Conservation (phyloP, 2,888 invertebrate species). For the Quadriops clusia region DNA sequence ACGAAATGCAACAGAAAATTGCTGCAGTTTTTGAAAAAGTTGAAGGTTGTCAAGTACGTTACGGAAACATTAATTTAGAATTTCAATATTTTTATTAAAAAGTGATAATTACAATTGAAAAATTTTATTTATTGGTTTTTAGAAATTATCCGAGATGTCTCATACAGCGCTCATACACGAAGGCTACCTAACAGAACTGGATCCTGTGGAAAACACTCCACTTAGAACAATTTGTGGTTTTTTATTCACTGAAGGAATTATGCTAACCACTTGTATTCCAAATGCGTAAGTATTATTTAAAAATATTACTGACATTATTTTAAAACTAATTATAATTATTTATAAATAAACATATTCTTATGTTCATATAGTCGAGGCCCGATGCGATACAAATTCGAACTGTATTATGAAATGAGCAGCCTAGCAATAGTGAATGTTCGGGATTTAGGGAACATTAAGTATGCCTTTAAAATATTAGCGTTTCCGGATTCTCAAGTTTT, state of each 20-base stretch:
- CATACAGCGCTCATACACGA: constrained; percentile 75
- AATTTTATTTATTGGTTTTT: constrained; percentile 5
- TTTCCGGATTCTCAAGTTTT: constrained; percentile 89
- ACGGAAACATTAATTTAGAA: constrained; percentile 7
- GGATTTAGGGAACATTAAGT: constrained; percentile 78
- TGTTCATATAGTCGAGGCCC: constrained; percentile 23
- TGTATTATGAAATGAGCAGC: constrained; percentile 73
- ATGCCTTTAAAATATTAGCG: constrained; percentile 87
- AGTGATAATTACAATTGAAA: neutral
- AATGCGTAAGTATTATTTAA: constrained; percentile 41
- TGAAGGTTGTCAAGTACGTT: constrained; percentile 65
- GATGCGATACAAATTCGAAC: constrained; percentile 73
- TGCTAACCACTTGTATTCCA: constrained; percentile 74
- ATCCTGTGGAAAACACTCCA: constrained; percentile 74
- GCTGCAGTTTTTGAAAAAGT: constrained; percentile 72
- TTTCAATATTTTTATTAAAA: too few species aligned
- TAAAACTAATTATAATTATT: too few species aligned
- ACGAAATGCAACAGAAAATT: constrained; percentile 50
- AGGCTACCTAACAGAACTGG: constrained; percentile 83
- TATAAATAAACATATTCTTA: neutral
- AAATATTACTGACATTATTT: too few species aligned
- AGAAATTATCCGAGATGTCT: constrained; percentile 48
- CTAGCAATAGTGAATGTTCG: constrained; percentile 89
- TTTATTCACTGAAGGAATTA: constrained; percentile 83
- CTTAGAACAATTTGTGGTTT: constrained; percentile 84